Base-by-base conservation (phyloP, 2,113 vertebrate genomes). In the Shinisaurus crocodilurus region DNA sequence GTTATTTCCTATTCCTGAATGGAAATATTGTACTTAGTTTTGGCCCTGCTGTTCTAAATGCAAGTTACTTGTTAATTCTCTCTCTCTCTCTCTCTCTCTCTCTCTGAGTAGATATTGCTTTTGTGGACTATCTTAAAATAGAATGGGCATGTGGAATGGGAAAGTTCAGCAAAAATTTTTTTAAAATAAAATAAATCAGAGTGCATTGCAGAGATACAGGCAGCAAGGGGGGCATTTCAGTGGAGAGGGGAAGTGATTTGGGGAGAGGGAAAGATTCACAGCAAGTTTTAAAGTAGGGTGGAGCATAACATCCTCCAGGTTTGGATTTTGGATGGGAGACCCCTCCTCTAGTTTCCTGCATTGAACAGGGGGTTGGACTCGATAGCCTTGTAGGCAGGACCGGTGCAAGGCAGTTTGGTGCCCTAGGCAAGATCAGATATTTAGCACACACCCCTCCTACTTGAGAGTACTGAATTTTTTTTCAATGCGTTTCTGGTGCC, bases 21-120 rank as follows among this genome's bases (percentile, higher is more conserved):
- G 91, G 95, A 96, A 95, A 79, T 70, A 69, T 84, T 63, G 54
- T 88, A 54, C 75, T 93, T 96, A 92, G 92, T 96, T 96, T 95
- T 95, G 93, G 91, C 32, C 85, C 74, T 67, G 37, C 48, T 94
- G 92, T 88, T 93, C 50, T 87, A 80, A 88, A 91, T 87, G 86
- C 65, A 70, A 48, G 45, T 43, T 18, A 81, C 86, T 93, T 95
- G 88, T 43, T 60, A 74, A 85, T 70, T 70, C 65, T 43, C 10
- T 85, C 43, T 54, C 60, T 63, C 20, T 63, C 20, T 23, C 60
- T 23, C 60, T 20, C 60, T 63, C 20, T 63, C 60, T 63, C 57
- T 40, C 37, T 65, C 63, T 60, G 27, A 45, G 60, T 27, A 84
- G 25, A 7, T 3, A 67, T 13, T 34, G 5, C n/a, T 63, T 40